A percentile compares a stretch with the other conserved stretches of the same genome.
Conservation (phyloP, 2,888 invertebrate genomes). For the Cryptus viduatorius region DNA sequence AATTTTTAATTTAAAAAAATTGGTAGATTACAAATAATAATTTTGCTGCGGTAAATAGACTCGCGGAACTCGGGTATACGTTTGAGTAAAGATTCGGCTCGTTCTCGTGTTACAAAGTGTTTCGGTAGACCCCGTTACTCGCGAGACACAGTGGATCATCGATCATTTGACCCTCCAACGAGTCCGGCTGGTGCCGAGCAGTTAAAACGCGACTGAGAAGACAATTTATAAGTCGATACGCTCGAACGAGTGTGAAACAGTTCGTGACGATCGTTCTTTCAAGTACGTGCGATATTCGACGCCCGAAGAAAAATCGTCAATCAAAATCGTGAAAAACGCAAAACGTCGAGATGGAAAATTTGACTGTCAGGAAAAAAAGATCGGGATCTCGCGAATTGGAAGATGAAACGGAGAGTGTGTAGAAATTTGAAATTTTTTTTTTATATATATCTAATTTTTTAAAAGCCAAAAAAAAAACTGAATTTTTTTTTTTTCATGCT, state of each 20-base stretch:
- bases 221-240: constrained; percentile 64
- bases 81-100: not conserved
- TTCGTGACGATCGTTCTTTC: constrained; percentile 40
- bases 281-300: constrained; percentile 26
- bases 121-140: not conserved
- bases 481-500: constrained; percentile 59
- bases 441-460: no score
- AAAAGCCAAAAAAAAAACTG: not conserved
- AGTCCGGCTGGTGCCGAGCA: constrained; percentile 32
- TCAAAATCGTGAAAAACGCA: constrained; percentile 25
- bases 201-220: constrained; percentile 50
- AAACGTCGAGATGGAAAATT: constrained; percentile 46
- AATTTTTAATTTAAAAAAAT: not conserved
- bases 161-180: constrained; percentile 65
- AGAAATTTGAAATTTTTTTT: not conserved
- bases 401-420: constrained; percentile 45
- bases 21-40: not conserved
- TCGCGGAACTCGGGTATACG: not conserved
- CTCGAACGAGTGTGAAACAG: constrained; percentile 50
- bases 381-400: constrained; percentile 39
- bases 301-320: not conserved
- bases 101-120: not conserved
- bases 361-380: constrained; percentile 44
- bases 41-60: not conserved
- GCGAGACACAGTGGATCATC: constrained; percentile 53